Conservation (phyloP, 1,140 invertebrate species). For the Galleria mellonella region DNA sequence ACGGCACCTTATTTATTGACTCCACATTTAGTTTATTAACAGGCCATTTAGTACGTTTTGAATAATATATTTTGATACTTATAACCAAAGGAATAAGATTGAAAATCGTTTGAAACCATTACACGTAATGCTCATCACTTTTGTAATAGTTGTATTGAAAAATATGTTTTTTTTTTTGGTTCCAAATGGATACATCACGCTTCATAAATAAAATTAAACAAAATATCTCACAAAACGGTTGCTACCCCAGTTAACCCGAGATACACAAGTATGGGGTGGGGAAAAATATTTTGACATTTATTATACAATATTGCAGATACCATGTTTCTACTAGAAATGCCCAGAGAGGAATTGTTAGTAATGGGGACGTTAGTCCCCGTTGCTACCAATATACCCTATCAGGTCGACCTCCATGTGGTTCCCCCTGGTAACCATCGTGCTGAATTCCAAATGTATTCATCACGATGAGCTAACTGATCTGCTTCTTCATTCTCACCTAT, state of each 20-base stretch:
- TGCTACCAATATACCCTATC: too few species aligned
- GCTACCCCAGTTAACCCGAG: conserved; percentile 51
- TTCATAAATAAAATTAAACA: conserved; percentile 65
- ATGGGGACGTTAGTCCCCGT: too few species aligned
- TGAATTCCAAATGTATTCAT: too few species aligned
- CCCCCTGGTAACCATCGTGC: too few species aligned
- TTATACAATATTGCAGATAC: conserved; percentile 13
- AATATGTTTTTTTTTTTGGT: conserved; percentile 22
- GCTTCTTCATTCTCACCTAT: too few species aligned
- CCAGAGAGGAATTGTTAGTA: too few species aligned
- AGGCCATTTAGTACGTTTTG: not conserved
- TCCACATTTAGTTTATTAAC: not conserved
- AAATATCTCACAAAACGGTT: conserved; percentile 40
- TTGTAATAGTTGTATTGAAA: conserved; percentile 15
- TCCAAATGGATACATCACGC: conserved; percentile 36
- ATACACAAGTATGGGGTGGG: conserved; percentile 30
- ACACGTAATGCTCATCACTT: not conserved
- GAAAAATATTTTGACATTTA: conserved; percentile 63
- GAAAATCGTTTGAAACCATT: conserved; percentile 6
- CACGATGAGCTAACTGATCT: too few species aligned
- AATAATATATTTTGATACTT: not conserved
- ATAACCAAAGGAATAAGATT: conserved; percentile 5
- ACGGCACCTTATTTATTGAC: conserved; percentile 38
- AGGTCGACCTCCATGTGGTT: too few species aligned
- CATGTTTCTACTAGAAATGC: too few species aligned